Percentiles rank a stretch among this genome's conserved stretches.
Conservation (phyloP, 2,888 invertebrate genomes). For the Rotaria macrura region DNA sequence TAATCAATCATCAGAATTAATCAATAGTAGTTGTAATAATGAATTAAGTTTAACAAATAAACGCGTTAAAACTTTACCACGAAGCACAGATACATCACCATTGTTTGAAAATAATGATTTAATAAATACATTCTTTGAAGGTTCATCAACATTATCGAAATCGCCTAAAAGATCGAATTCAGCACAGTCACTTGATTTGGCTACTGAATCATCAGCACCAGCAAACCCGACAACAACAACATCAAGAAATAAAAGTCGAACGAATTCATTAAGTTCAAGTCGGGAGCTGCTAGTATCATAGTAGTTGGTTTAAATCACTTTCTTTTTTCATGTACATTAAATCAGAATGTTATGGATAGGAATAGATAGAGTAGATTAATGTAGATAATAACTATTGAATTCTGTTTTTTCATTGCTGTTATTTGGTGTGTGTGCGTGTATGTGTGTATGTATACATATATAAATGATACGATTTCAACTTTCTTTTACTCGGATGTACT, state of each 20-base stretch:
- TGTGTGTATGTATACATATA: not conserved
- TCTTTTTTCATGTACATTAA: not conserved
- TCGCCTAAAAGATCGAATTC: not conserved
- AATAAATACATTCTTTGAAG: not conserved
- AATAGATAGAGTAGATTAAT: not conserved
- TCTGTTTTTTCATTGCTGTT: too few relatives aligned
- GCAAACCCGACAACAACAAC: not conserved
- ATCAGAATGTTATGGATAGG: not conserved
- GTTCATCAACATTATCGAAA: not conserved
- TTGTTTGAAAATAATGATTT: slow-evolving; percentile 10
- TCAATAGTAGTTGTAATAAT: not conserved
- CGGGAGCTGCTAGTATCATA: slow-evolving; percentile 1
- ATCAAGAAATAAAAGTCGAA: not conserved
- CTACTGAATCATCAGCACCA: not conserved
- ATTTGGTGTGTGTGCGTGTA: not conserved
- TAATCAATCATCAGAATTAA: not conserved
- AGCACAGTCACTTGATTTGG: not conserved
- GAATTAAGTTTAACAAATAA: not conserved
- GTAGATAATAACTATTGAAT: not conserved
- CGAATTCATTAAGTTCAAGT: not conserved
- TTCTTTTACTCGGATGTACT: not conserved
- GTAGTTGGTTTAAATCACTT: not conserved
- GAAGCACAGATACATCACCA: not conserved
- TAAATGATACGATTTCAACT: not conserved
- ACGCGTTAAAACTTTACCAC: slow-evolving; percentile 3